Evolutionary conservation across 2,113 vertebrate genomes (phyloP).

Genomic region (Turnix velox): DNA sequence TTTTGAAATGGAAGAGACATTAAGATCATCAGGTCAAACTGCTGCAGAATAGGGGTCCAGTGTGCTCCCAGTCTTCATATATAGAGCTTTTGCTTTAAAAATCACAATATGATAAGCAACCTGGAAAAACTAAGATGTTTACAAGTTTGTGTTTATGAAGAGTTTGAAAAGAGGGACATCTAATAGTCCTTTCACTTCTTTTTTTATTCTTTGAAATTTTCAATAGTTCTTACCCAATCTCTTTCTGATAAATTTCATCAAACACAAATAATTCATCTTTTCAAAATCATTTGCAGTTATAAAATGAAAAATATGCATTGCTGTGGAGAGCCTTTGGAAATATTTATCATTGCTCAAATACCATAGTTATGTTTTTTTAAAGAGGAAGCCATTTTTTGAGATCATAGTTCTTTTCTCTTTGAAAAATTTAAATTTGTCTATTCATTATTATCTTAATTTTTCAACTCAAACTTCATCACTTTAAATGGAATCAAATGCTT

Average conservation of each 20-base stretch:
- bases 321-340: neutral
- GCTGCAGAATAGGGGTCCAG: neutral
- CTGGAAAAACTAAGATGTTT: neutral
- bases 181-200: neutral
- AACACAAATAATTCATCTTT: neutral
- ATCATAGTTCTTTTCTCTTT: neutral
- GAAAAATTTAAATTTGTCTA: neutral
- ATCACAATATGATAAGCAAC: neutral
- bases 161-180: neutral
- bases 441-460: neutral
- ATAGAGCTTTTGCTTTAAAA: neutral
- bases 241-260: neutral
- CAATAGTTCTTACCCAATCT: neutral
- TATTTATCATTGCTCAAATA: neutral
- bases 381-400: neutral
- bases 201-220: neutral
- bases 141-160: neutral
- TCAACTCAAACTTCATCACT: neutral
- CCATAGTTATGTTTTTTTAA: neutral
- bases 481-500: neutral
- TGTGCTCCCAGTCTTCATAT: neutral
- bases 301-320: neutral
- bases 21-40: neutral
- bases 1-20: neutral
- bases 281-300: neutral